A percentile compares a stretch with the other conserved stretches of the same genome.
These are phyloP conservation scores for Pseudococcus jackbeardsleyi DNA, from an alignment of 2,888 invertebrate species.

Conservation along the genomic window DNA sequence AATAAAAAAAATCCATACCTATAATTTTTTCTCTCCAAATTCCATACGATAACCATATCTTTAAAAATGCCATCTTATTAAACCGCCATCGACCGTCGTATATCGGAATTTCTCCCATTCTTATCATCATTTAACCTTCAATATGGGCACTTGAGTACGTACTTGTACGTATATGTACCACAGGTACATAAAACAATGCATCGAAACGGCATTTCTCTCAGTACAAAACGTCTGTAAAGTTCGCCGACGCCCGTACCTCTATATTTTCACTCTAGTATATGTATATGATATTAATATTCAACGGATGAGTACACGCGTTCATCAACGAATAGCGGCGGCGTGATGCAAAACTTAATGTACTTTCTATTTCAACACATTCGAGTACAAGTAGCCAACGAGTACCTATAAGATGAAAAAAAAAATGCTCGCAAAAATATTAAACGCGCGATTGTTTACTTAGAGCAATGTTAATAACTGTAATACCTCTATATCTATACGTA, in stretches of 20 bases:
- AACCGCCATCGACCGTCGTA: background rate
- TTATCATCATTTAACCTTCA: constrained; percentile 43
- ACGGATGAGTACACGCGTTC: constrained; percentile 47
- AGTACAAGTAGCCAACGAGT: background rate
- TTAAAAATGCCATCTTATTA: background rate
- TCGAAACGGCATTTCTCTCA: background rate
- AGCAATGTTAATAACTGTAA: constrained; percentile 25
- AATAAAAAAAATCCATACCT: background rate
- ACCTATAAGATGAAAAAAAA: background rate
- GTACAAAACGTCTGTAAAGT: background rate
- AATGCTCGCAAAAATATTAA: constrained; percentile 31
- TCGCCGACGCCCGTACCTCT: background rate
- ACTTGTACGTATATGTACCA: too few species aligned
- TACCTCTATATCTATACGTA: background rate
- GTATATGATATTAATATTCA: constrained; percentile 47
- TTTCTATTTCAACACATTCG: constrained; percentile 21
- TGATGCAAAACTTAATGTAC: background rate
- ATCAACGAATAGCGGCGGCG: background rate
- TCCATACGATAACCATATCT: background rate
- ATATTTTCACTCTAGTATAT: constrained; percentile 1
- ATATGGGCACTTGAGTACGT: constrained; percentile 16
- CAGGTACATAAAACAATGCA: background rate
- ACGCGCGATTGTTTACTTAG: background rate
- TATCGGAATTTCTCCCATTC: constrained; percentile 29
- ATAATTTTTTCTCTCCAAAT: background rate